Evolutionary conservation across 2,888 invertebrate species (phyloP), one percentile per base, ranked within the genome.

Genomic region (Leptarthrus brevirostris): DNA sequence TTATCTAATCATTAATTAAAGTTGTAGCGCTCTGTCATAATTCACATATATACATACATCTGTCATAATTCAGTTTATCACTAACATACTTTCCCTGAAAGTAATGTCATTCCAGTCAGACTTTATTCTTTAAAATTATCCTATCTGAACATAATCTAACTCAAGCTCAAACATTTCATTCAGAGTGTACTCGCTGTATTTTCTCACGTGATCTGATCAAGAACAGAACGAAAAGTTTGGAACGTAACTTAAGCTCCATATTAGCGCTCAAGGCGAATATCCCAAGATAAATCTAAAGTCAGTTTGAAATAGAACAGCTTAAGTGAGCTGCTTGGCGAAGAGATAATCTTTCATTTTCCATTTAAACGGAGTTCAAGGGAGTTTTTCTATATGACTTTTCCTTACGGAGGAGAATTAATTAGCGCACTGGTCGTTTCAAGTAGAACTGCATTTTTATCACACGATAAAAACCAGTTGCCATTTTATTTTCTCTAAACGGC

Each of bases 381-480:
- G 64, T 64, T 64, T 64, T 64, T 44, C n/a, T 47, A 24, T 40
- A 40, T 47, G 47, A 64, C 36, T 44, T 64, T 64, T 44, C 64
- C 64, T 44, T 22, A 64, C 20, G 64, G 44, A 64, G 47, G 24
- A n/a, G 64, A 64, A 47, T 64, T 64, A 64, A 64, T 64, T 64
- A 64, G 47, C 44, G 58, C n/a, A n/a, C 18, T 64, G 26, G 36
- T 36, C 16, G 64, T 64, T 64, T 64, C 64, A 64, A 64, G 64
- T 64, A 64, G 44, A 64, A 64, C 64, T 64, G 64, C 64, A 64
- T 64, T 64, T 64, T 64, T 64, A 64, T 64, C 64, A 47, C 64
- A 64, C 64, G 64, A 64, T 44, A 20, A 36, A 34, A 64, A 40
- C 40, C 40, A 40, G 47, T 64, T 49, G 49, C 49, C 8, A 16